Conservation (phyloP, 2,113 vertebrate genomes). For the Podocnemis expansa region DNA sequence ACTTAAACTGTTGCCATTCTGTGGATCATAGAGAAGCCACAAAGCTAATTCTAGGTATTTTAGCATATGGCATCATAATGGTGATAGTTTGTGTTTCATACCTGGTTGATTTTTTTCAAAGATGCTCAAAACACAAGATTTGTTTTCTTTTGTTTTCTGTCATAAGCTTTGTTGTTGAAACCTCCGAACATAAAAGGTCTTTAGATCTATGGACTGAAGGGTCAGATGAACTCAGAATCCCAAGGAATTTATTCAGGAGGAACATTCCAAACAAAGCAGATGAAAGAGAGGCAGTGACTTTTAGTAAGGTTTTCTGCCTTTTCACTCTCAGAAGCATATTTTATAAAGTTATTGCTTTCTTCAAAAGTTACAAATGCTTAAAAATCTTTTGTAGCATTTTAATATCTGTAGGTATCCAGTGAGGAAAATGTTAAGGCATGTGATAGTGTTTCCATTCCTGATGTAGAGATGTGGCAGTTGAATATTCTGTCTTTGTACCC, state of each 20-base stretch:
- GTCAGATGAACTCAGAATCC: not conserved
- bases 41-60: too few species aligned
- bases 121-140: not conserved
- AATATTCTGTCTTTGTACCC: not conserved
- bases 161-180: too few species aligned
- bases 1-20: too few species aligned
- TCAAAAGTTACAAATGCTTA: not conserved
- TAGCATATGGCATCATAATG: not conserved
- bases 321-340: not conserved
- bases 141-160: too few species aligned
- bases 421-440: not conserved
- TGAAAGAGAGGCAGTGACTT: not conserved
- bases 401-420: not conserved
- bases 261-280: not conserved
- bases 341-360: not conserved
- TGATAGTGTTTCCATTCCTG: not conserved
- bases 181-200: not conserved
- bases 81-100: too few species aligned
- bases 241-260: not conserved
- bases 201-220: not conserved
- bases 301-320: not conserved
- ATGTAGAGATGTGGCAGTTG: not conserved
- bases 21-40: too few species aligned
- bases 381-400: not conserved
- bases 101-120: not conserved